A percentile compares a stretch with the other conserved stretches of the same genome.
phyloP scores from a whole-genome alignment of 2,113 vertebrate genomes.

The Bostrychus sinensis region DNA sequence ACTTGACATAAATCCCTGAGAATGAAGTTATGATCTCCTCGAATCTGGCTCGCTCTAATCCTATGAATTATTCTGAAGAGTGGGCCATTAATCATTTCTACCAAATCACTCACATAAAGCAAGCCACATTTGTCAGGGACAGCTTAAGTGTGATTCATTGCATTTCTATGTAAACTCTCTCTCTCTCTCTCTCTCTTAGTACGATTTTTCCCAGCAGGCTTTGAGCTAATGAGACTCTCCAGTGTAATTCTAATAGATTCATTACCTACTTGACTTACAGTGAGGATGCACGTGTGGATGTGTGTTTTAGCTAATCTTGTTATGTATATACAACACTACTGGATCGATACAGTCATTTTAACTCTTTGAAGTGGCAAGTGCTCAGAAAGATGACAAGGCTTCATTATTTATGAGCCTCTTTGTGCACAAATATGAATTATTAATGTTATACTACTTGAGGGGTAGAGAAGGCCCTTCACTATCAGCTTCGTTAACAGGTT shows the following conservation, averaged over 20 bases:
- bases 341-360: not conserved
- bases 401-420: slow-evolving; percentile 60
- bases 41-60: slow-evolving; percentile 30
- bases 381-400: slow-evolving; percentile 46
- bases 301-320: slow-evolving; percentile 4
- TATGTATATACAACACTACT: not conserved
- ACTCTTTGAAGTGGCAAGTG: slow-evolving; percentile 33
- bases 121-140: slow-evolving; percentile 28
- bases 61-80: slow-evolving; percentile 33
- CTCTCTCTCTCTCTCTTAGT: not conserved
- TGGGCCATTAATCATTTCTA: slow-evolving; percentile 39
- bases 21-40: slow-evolving; percentile 31
- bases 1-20: slow-evolving; percentile 22
- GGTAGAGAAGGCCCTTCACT: slow-evolving; percentile 17
- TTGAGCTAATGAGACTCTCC: slow-evolving; percentile 14
- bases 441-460: slow-evolving; percentile 39
- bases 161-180: slow-evolving; percentile 4
- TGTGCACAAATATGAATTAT: slow-evolving; percentile 53
- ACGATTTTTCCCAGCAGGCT: slow-evolving; percentile 5
- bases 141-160: slow-evolving; percentile 41
- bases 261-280: slow-evolving; percentile 26
- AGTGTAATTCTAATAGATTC: slow-evolving; percentile 28
- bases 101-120: slow-evolving; percentile 26
- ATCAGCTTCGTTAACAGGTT: slow-evolving; percentile 9
- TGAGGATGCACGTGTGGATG: not conserved